Evolutionary conservation across 2,113 vertebrate species (phyloP), one percentile per base, ranked within the genome.

Genomic region (Macheiramphus alcinus): DNA sequence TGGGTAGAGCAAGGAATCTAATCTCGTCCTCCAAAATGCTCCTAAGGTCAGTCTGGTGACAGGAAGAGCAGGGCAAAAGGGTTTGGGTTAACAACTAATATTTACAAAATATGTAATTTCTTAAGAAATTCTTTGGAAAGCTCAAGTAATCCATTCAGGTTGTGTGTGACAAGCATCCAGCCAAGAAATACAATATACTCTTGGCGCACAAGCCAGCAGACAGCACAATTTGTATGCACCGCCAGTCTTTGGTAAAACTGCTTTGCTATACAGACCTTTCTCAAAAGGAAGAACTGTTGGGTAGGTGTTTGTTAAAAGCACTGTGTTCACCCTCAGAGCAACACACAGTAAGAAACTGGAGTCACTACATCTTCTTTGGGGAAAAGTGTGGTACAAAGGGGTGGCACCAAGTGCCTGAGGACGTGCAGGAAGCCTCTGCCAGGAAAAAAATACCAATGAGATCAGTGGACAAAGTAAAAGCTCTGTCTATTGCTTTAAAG

Each of bases 1-100:
- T 58, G 16, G 38, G 21, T 6, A 50, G 32, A 55, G 55, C n/a
- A 56, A 81, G 65, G 26, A 55, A 58, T 59, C 38, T 56, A 55
- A 2, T 45, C 47, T 14, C 1, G 0, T 9, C 29, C 71, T 66
- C 9, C 34, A 47, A 56, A 78, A 59, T 0, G 0, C 9, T 50
- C 29, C 42, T 29, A 13, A 58, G 7, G 27, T 34, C 6, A 19
- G 20, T 6, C 34, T 52, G 72, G 43, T 31, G 17, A 45, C 1
- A 0, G 2, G 16, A 65, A 67, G 67, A 78, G n/a, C 36, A 34
- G 50, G 52, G 18, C 53, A 66, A 42, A 53, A 70, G n/a, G 31
- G 42, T 6, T 18, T 42, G 31, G 23, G 27, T 53, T 52, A 58
- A 52, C 9, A 84, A 31, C 31, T 62, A 23, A 38, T 67, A 59